Percentiles rank a stretch among this genome's conserved stretches.
Evolutionary conservation across 2,888 invertebrate genomes (phyloP).

Genomic region (Polyploca ridens): DNA sequence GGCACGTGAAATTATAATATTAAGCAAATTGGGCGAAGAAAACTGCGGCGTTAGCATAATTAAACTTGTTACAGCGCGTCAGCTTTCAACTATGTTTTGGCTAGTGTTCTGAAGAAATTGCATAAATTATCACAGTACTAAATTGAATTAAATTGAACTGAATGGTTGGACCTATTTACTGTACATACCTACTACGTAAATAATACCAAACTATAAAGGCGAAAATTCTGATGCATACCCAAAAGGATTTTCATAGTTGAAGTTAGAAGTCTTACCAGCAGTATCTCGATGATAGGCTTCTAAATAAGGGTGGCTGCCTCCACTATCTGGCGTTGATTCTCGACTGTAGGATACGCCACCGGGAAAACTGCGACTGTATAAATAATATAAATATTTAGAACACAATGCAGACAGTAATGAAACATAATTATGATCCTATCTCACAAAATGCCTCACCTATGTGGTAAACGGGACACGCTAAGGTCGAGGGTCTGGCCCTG

Average conservation of each 20-base stretch:
- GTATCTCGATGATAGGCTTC: slow-evolving; percentile 93
- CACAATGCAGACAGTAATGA: slow-evolving; percentile 28
- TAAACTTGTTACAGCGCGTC: neutral
- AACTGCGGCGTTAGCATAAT: slow-evolving; percentile 18
- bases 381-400: slow-evolving; percentile 16
- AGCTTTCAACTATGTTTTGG: neutral
- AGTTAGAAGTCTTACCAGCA: slow-evolving; percentile 86
- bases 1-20: slow-evolving; percentile 37
- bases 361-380: slow-evolving; percentile 85
- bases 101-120: neutral
- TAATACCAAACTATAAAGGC: no score
- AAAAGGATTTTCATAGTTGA: neutral
- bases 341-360: slow-evolving; percentile 91
- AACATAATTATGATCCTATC: slow-evolving; percentile 22
- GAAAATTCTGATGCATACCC: no score
- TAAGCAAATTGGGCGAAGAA: slow-evolving; percentile 37
- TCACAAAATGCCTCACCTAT: slow-evolving; percentile 87
- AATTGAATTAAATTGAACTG: no score
- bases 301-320: slow-evolving; percentile 93
- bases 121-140: no score
- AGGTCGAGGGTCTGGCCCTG: slow-evolving; percentile 96
- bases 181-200: no score
- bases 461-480: slow-evolving; percentile 93
- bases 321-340: slow-evolving; percentile 95
- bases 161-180: no score